phyloP scores from a whole-genome alignment of 2,797 vertebrate genomes.

The Trachurus trachurus region DNA sequence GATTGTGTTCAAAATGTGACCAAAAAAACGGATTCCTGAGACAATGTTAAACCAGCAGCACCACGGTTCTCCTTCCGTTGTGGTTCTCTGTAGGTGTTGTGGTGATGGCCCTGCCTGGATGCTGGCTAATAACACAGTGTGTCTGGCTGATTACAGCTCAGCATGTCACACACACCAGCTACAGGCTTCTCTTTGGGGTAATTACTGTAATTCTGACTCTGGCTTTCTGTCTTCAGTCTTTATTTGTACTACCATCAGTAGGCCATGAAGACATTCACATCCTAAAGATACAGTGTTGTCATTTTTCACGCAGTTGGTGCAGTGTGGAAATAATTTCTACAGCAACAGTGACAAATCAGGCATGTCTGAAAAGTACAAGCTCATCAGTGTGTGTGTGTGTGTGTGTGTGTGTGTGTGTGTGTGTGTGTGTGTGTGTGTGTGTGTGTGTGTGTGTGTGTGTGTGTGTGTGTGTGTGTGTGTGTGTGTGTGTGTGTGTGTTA shows the following conservation, averaged over 20 bases:
- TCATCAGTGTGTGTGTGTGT: neutral
- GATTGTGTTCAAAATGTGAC: neutral
- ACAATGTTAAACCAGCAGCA: neutral
- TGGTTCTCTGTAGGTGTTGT: conserved; percentile 15
- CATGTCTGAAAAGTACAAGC: neutral
- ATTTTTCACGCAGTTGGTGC: neutral
- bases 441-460: neutral
- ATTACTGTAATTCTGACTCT: conserved; percentile 72
- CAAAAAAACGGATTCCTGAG: too few relatives aligned
- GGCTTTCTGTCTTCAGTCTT: conserved; percentile 40
- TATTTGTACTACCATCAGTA: too few relatives aligned
- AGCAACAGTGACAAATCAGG: too few relatives aligned
- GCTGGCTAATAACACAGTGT: conserved; percentile 38
- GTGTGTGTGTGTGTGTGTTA: neutral
- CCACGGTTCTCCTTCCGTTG: neutral
- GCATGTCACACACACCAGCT: conserved; percentile 57
- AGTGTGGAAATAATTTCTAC: too few relatives aligned
- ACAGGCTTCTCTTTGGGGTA: conserved; percentile 64
- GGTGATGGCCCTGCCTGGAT: neutral
- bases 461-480: neutral
- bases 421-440: neutral
- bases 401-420: neutral
- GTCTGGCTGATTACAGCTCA: conserved; percentile 58
- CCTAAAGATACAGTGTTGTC: conserved; percentile 15
- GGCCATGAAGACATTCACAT: neutral